A percentile compares a stretch with the other conserved stretches of the same genome.
Evolutionary conservation across 2,113 vertebrate species (phyloP).

Genomic region (Taurulus bubalis): DNA sequence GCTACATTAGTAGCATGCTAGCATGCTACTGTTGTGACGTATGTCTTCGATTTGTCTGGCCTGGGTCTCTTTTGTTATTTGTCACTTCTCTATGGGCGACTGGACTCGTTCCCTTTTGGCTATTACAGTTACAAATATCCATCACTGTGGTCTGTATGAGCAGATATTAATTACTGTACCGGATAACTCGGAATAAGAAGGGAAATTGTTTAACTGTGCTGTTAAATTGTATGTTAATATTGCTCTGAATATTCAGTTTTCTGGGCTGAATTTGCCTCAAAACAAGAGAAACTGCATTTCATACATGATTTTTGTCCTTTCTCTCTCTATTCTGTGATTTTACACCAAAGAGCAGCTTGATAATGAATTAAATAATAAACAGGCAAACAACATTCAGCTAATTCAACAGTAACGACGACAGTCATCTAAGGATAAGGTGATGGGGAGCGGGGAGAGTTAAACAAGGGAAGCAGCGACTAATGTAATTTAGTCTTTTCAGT

Average conservation of each 20-base stretch:
- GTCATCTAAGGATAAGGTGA: slow-evolving; percentile 34
- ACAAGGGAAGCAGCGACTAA: slow-evolving; percentile 38
- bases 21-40: not conserved
- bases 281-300: not conserved
- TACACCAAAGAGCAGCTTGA: slow-evolving; percentile 34
- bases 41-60: not conserved
- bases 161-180: not conserved
- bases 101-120: no score
- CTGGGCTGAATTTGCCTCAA: not conserved
- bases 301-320: not conserved
- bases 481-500: slow-evolving; percentile 38
- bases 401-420: slow-evolving; percentile 29
- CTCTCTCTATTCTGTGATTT: slow-evolving; percentile 28
- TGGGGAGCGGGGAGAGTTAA: slow-evolving; percentile 16
- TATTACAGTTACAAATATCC: not conserved
- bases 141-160: not conserved
- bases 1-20: no score
- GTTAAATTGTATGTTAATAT: not conserved
- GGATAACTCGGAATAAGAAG: not conserved
- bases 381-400: slow-evolving; percentile 37
- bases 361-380: slow-evolving; percentile 44
- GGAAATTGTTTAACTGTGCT: not conserved
- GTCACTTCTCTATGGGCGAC: not conserved
- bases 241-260: not conserved
- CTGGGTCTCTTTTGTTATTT: not conserved